These are phyloP conservation scores for Eleutherodactylus coqui DNA, from an alignment of 2,797 vertebrate genomes.

Conservation along the genomic window DNA sequence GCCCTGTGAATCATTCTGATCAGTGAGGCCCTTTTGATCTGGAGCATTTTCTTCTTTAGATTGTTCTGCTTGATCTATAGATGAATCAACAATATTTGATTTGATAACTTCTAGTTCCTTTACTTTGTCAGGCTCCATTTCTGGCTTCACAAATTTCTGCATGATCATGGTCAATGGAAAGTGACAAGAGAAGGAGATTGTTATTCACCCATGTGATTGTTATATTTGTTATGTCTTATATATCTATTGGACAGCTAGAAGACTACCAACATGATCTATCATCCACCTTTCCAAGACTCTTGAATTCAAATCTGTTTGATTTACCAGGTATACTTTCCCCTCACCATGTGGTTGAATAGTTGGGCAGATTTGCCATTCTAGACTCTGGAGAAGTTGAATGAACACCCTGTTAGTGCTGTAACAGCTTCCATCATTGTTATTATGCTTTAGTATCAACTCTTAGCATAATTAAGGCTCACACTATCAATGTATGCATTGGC, in stretches of 20 bases:
- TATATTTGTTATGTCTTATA: not conserved
- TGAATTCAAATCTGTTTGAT: not conserved
- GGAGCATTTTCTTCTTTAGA: constrained; percentile 51
- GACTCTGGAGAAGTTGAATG: not conserved
- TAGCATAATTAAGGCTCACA: not conserved
- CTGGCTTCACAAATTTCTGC: not conserved
- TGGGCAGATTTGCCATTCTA: too few species aligned
- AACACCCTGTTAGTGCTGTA: not conserved
- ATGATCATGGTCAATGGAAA: not conserved
- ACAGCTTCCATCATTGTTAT: not conserved
- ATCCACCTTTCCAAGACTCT: not conserved
- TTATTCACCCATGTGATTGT: not conserved
- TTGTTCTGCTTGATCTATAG: fast-evolving
- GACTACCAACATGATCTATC: not conserved
- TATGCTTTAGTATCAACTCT: not conserved
- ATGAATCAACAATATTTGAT: constrained; percentile 29
- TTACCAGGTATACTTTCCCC: not conserved
- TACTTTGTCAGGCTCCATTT: constrained; percentile 48
- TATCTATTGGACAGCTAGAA: not conserved
- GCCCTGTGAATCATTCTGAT: constrained; percentile 80
- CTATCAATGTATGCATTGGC: too few species aligned
- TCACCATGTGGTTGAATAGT: not conserved
- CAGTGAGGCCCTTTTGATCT: constrained; percentile 72
- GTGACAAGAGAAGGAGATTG: not conserved
- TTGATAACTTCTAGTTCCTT: constrained; percentile 38